These are phyloP conservation scores for Xylophagus ater DNA, from an alignment of 2,888 invertebrate genomes.

Conservation along the genomic window DNA sequence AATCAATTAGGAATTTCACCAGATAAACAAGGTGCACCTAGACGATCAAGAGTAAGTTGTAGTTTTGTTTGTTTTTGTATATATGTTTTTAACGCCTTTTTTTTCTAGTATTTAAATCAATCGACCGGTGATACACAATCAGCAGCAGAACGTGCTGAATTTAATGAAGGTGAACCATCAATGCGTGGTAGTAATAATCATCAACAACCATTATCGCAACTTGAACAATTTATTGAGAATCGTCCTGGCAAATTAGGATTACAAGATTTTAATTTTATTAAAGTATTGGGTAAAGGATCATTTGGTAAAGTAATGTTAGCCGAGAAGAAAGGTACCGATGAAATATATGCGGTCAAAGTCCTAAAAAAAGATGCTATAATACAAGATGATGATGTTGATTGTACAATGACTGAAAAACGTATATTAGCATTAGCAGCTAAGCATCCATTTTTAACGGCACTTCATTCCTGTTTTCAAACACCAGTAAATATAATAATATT, in stretches of 20 bases:
- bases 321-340: conserved; percentile 84
- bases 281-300: conserved; percentile 97
- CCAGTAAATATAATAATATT: conserved; percentile 42
- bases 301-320: conserved; percentile 99
- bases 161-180: conserved; percentile 25
- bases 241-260: conserved; percentile 53
- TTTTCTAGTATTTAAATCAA: conserved; percentile 35
- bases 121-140: conserved; percentile 40
- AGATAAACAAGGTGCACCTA: conserved; percentile 61
- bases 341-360: conserved; percentile 78
- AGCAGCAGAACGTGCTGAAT: conserved; percentile 35
- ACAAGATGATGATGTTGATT: conserved; percentile 98
- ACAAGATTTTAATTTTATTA: conserved; percentile 91
- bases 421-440: conserved; percentile 93
- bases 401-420: conserved; percentile 96
- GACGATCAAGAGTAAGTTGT: conserved; percentile 47
- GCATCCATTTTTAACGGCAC: conserved; percentile 94
- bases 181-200: conserved; percentile 20
- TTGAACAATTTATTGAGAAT: conserved; percentile 29
- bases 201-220: conserved; percentile 23
- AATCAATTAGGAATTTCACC: conserved; percentile 85
- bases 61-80: conserved; percentile 13
- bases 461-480: conserved; percentile 96
- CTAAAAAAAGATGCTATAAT: conserved; percentile 96
- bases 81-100: conserved; percentile 8